Evolutionary conservation across 2,888 invertebrate species (phyloP).

Genomic region (Lycocerus yunnanus): DNA sequence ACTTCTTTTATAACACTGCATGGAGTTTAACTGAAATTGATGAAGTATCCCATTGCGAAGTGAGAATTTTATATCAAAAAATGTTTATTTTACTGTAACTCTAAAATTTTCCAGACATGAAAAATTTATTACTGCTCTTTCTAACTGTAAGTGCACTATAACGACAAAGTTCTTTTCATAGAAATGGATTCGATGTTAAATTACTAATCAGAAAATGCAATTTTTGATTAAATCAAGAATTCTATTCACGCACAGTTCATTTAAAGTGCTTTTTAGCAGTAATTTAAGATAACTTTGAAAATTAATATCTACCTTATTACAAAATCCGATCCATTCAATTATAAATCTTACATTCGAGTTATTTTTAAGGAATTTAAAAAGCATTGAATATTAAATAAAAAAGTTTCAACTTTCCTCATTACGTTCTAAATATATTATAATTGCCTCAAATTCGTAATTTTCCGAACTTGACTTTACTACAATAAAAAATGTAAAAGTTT

Average conservation of each 20-base stretch:
- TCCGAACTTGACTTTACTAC: no score
- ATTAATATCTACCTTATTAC: background rate
- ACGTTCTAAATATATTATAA: background rate
- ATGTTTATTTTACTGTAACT: background rate
- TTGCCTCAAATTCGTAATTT: no score
- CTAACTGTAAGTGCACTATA: background rate
- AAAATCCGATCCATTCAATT: background rate
- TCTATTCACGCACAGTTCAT: background rate
- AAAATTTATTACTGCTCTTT: background rate
- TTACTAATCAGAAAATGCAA: background rate
- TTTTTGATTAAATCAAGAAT: background rate
- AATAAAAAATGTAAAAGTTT: background rate
- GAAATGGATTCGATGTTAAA: background rate
- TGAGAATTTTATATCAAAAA: background rate
- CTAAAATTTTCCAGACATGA: background rate
- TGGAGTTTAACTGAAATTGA: no score
- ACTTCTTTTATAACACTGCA: no score
- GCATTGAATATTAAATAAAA: background rate
- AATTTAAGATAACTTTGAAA: background rate
- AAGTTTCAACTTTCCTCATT: background rate
- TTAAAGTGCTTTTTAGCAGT: background rate
- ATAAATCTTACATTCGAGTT: background rate
- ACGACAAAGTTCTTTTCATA: background rate
- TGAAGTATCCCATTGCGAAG: background rate
- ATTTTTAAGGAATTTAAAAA: background rate